These are phyloP conservation scores for Macrosteles quadrilineatus DNA, from an alignment of 1,140 invertebrate genomes.

Conservation along the genomic window DNA sequence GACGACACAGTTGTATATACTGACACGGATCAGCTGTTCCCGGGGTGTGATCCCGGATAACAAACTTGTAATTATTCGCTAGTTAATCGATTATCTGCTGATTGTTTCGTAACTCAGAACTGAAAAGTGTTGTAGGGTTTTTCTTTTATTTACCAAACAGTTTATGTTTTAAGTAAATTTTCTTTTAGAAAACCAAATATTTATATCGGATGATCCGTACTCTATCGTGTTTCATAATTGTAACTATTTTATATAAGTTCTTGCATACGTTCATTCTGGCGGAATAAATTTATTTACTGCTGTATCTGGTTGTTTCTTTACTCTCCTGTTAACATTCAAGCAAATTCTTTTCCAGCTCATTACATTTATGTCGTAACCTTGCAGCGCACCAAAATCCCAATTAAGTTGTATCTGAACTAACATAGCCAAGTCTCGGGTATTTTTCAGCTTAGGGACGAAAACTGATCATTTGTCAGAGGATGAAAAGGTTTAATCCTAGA, in stretches of 20 bases:
- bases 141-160: conserved; percentile 14
- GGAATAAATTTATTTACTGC: conserved; percentile 25
- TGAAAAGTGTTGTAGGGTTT: conserved; percentile 13
- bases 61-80: conserved; percentile 14
- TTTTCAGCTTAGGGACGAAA: no score
- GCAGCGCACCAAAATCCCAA: no score
- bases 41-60: conserved; percentile 11
- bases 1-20: not conserved
- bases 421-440: no score
- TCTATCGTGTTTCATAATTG: conserved; percentile 12
- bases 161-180: not conserved
- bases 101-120: conserved; percentile 13
- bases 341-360: no score
- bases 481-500: no score
- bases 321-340: no score
- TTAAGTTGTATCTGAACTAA: no score
- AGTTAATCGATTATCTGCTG: conserved; percentile 13
- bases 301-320: not conserved
- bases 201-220: not conserved
- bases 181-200: conserved; percentile 21
- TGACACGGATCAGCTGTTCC: not conserved
- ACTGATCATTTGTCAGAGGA: no score
- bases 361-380: no score
- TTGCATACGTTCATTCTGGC: conserved; percentile 21
- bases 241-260: conserved; percentile 20